Evolutionary conservation across 92 coral and sea anemone species (phyloP).

Genomic region (Meandrina meandrites): DNA sequence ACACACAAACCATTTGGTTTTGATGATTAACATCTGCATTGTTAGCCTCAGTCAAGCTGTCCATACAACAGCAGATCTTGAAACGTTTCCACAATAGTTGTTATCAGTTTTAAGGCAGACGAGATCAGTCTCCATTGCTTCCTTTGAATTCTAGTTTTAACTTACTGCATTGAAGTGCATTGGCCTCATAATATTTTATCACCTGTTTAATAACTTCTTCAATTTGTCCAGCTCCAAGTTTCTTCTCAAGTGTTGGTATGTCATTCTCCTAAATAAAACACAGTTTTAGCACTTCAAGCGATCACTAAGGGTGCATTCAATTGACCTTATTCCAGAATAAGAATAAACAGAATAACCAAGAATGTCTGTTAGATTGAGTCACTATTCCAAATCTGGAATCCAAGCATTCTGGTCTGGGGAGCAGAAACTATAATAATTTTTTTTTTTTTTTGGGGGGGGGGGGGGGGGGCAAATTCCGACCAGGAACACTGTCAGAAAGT

Average conservation of each 20-base stretch:
- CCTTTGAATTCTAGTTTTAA: neutral
- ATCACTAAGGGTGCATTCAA: too few species aligned
- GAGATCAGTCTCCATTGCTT: neutral
- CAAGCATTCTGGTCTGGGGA: too few species aligned
- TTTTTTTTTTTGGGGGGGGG: too few species aligned
- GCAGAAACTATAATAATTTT: too few species aligned
- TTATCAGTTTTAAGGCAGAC: neutral
- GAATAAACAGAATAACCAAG: too few species aligned
- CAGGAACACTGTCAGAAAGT: too few species aligned
- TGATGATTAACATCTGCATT: neutral
- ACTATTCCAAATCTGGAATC: too few species aligned
- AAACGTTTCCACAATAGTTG: too few species aligned
- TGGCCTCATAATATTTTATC: neutral
- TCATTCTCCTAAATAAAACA: slow-evolving; percentile 71
- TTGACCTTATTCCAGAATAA: too few species aligned
- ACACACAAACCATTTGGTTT: neutral
- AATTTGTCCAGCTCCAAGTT: slow-evolving; percentile 96
- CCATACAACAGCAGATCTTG: neutral
- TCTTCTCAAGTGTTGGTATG: slow-evolving; percentile 80
- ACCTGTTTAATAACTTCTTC: slow-evolving; percentile 99
- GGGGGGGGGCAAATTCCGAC: neutral
- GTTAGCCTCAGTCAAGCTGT: neutral
- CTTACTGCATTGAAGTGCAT: neutral
- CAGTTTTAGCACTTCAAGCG: neutral
- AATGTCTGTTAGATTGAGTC: too few species aligned